Evolutionary conservation across 2,888 invertebrate genomes (phyloP).

Genomic region (Exocentrus adspersus): DNA sequence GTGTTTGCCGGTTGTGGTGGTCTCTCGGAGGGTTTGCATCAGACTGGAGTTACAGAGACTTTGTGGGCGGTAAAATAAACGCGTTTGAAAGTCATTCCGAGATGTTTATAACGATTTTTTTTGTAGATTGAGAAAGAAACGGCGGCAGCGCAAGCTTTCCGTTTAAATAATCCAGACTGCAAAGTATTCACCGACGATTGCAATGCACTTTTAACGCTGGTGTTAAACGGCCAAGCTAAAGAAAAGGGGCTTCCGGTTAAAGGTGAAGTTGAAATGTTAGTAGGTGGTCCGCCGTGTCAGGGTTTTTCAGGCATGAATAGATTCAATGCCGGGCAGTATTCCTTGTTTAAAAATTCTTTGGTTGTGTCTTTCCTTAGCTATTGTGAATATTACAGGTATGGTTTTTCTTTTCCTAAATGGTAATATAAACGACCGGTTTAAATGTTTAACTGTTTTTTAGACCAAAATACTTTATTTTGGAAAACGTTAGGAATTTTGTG

Average conservation of each 20-base stretch:
- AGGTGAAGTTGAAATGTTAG: conserved; percentile 84
- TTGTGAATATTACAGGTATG: conserved; percentile 81
- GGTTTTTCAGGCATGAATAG: conserved; percentile 92
- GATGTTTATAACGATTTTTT: neutral
- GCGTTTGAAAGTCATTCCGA: neutral
- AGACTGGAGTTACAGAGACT: conserved; percentile 75
- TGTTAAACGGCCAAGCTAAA: conserved; percentile 68
- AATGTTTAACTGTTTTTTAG: conserved; percentile 42
- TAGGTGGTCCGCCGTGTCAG: conserved; percentile 90
- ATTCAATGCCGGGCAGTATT: conserved; percentile 85
- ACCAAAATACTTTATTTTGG: conserved; percentile 83
- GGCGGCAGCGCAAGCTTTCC: conserved; percentile 82
- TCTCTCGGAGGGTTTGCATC: conserved; percentile 78
- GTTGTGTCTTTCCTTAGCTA: conserved; percentile 84
- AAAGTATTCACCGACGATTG: conserved; percentile 86
- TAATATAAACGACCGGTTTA: too few relatives aligned
- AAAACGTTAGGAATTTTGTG: conserved; percentile 88
- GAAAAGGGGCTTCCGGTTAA: conserved; percentile 70
- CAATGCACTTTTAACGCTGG: conserved; percentile 75
- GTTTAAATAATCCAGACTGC: conserved; percentile 77
- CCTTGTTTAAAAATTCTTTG: conserved; percentile 85
- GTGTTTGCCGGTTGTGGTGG: conserved; percentile 91
- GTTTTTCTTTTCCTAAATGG: too few relatives aligned
- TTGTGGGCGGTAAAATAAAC: conserved; percentile 73
- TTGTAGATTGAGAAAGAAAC: conserved; percentile 76